Evolutionary conservation across 1,140 invertebrate genomes (phyloP).

Genomic region (Nautilus pompilius): DNA sequence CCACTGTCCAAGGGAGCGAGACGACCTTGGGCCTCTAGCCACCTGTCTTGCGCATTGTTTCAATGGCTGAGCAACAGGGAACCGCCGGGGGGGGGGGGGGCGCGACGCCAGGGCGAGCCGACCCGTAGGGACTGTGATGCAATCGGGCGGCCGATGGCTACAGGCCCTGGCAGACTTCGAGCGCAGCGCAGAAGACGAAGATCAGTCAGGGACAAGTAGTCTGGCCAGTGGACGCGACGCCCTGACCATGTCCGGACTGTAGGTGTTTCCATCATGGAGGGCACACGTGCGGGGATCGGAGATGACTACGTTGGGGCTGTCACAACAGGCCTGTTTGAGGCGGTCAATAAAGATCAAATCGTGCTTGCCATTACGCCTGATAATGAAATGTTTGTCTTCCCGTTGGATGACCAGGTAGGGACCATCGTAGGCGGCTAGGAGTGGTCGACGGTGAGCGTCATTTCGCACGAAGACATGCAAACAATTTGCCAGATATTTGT

Average conservation of each 20-base stretch:
- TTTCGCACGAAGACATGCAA: constrained; percentile 6
- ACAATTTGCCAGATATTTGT: too few species aligned
- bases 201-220: background rate
- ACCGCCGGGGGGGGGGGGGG: too few species aligned
- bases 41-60: too few species aligned
- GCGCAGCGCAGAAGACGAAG: too few species aligned
- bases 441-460: background rate
- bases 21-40: too few species aligned
- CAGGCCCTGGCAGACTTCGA: too few species aligned
- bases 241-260: background rate
- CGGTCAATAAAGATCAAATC: constrained; percentile 6
- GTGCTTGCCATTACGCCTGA: constrained; percentile 4
- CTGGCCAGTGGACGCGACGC: background rate
- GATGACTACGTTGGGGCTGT: background rate
- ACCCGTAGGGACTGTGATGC: too few species aligned
- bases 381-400: constrained; percentile 5
- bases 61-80: too few species aligned
- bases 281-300: background rate
- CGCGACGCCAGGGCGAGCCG: too few species aligned
- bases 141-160: too few species aligned
- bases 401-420: constrained; percentile 7
- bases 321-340: background rate
- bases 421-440: constrained; percentile 10
- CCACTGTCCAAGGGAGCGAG: too few species aligned
- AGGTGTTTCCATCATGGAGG: background rate